Conservation (phyloP, 2,113 vertebrate genomes). For the Riparia riparia region DNA sequence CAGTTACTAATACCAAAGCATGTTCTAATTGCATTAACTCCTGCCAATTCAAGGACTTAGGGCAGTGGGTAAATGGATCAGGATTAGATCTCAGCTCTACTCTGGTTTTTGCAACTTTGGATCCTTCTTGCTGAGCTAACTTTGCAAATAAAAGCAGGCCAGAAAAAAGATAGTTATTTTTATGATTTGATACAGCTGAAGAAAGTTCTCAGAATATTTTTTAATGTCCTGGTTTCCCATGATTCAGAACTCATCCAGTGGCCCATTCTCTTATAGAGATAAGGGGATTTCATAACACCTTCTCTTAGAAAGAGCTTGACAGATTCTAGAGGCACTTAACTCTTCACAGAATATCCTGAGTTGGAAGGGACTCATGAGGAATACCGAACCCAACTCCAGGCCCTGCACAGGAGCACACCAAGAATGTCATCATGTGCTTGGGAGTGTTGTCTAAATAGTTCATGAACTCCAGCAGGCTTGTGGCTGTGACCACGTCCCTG, state of each 20-base stretch:
- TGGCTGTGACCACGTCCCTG: background rate
- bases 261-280: background rate
- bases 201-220: background rate
- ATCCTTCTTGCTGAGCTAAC: background rate
- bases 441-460: background rate
- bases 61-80: background rate
- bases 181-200: background rate
- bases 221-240: background rate
- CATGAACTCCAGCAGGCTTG: background rate
- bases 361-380: background rate
- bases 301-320: background rate
- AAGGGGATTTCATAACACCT: background rate
- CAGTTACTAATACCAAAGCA: background rate
- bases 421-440: rapidly evolving
- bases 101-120: background rate
- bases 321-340: background rate
- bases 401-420: background rate
- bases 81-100: background rate
- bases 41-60: background rate
- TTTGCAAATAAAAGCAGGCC: background rate
- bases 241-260: background rate
- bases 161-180: background rate
- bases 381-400: background rate
- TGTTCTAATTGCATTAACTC: background rate
- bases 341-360: background rate